These are phyloP conservation scores for Emydocephalus ijimae DNA, from an alignment of 2,113 vertebrate genomes.

Conservation along the genomic window DNA sequence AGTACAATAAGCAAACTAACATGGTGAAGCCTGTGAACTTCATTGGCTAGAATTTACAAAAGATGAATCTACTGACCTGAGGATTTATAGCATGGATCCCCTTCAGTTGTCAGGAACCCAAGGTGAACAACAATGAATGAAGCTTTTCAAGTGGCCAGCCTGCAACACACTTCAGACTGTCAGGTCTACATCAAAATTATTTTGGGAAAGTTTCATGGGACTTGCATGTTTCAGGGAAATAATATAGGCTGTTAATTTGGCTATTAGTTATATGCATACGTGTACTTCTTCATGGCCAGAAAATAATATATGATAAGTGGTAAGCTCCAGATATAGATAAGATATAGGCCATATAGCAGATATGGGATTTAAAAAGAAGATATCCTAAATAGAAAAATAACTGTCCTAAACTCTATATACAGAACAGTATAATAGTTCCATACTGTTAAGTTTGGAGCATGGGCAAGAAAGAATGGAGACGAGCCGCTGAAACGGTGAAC, in stretches of 20 bases:
- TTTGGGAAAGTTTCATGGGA: not conserved
- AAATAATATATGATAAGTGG: too few species aligned
- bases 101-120: not conserved
- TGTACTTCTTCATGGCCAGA: too few species aligned
- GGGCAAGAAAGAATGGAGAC: too few species aligned
- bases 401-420: too few species aligned
- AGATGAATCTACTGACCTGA: not conserved
- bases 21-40: not conserved
- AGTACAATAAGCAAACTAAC: not conserved
- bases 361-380: too few species aligned
- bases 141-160: not conserved
- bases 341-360: too few species aligned
- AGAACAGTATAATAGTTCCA: too few species aligned
- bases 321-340: too few species aligned
- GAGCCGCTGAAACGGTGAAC: too few species aligned
- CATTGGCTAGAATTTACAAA: not conserved
- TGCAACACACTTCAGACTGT: not conserved
- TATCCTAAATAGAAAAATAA: too few species aligned
- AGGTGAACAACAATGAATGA: not conserved
- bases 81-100: not conserved
- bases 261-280: too few species aligned
- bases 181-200: not conserved
- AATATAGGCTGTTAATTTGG: not conserved
- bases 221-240: not conserved
- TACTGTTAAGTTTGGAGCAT: too few species aligned